Base-by-base conservation (phyloP, 2,797 vertebrate species). In the Propithecus perrieri region DNA sequence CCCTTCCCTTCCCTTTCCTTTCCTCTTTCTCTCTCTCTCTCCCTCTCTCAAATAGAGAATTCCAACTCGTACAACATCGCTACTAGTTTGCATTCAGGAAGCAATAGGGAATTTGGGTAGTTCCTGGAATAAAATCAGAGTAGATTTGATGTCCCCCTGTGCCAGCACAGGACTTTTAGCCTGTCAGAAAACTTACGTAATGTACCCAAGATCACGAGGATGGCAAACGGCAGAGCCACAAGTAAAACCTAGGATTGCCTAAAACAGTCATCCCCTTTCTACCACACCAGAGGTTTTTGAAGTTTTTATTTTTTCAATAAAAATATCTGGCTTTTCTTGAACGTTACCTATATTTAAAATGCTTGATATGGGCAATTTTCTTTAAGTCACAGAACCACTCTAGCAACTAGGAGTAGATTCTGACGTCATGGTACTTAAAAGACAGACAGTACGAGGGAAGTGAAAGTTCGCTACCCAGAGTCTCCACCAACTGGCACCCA, bases 271-370 rank as follows among this genome's bases (percentile, higher is more conserved):
- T 3, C 13, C 22, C 10, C 38, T 83, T 88, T 63, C 20, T 50
- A n/a, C 14, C 12, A 41, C 5, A 26, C 18, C 33, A 72, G n/a
- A 53, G 2, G 5, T 26, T 61, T 79, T 43, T 48, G 5, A 24
- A 61, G 12, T 72, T 41, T 91, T 57, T 69, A 43, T 33, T 59
- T 65, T 91, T 57, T 38, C 9, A 74, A 86, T 75, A 46, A 87
- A 89, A 72, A 43, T 33, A 33, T 24, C 8, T 26, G 15, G 5
- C 30, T 74, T 75, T 85, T 65, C 61, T 41, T 63, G 53, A 83
- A 11, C 28, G 15, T 63, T 76, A 67, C 14, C 15, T 41, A 6
- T 55, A 46, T 55, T 93, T 74, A 74, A 55, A 48, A 81, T 61
- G 17, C 11, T 30, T 80, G 46, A 65, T 12, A 53, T 28, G 1